Conservation (phyloP, 1,140 invertebrate genomes). For the Heliconius hermathena region DNA sequence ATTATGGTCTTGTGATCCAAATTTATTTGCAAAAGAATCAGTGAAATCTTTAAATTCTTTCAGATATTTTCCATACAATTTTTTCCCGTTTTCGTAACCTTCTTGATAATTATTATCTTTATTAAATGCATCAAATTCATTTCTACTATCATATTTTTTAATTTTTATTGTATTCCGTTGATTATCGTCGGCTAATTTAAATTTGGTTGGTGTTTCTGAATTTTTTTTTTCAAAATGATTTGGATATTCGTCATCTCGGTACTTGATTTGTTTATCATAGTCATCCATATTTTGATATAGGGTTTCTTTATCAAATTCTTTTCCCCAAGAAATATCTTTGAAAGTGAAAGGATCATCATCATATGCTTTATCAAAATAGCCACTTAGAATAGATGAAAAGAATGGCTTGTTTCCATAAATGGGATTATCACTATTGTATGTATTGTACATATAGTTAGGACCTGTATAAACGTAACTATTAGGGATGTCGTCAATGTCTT, state of each 20-base stretch:
- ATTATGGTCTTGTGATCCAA: slow-evolving; percentile 57
- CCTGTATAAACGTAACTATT: slow-evolving; percentile 13
- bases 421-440: slow-evolving; percentile 50
- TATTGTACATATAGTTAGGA: slow-evolving; percentile 27
- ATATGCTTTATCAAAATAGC: slow-evolving; percentile 62
- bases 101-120: slow-evolving; percentile 23
- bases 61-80: slow-evolving; percentile 46
- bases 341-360: slow-evolving; percentile 62
- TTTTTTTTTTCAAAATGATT: background rate
- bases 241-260: slow-evolving; percentile 32
- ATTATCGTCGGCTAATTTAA: background rate
- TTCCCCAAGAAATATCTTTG: slow-evolving; percentile 58
- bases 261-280: slow-evolving; percentile 8
- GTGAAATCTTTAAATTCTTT: slow-evolving; percentile 63
- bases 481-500: slow-evolving; percentile 50
- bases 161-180: background rate
- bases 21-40: slow-evolving; percentile 64
- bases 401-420: slow-evolving; percentile 60
- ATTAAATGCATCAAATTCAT: slow-evolving; percentile 45
- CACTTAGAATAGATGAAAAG: slow-evolving; percentile 63
- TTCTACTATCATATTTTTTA: slow-evolving; percentile 35
- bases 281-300: slow-evolving; percentile 38
- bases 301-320: slow-evolving; percentile 55
- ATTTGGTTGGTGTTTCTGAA: background rate
- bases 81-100: slow-evolving; percentile 36